Evolutionary conservation across 2,888 invertebrate genomes (phyloP), one percentile per base, ranked within the genome.

Genomic region (Xestia sexstrigata): DNA sequence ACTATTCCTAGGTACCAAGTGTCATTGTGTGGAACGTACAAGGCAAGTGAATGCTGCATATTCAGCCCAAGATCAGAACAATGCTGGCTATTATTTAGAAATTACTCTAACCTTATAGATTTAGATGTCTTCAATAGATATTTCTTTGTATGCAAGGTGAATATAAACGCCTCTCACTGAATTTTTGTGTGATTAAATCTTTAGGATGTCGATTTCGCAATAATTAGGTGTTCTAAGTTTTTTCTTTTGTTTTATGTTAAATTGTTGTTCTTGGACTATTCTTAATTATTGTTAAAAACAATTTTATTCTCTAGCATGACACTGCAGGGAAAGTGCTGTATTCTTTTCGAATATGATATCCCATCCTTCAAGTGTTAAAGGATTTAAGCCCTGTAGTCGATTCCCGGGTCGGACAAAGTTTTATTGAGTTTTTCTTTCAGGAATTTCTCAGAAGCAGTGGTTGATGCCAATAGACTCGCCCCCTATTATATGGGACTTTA

Each of bases 1-100:
- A 26, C 47, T 39, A 52, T 20, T 39, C 9, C 67, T 68, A 68
- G 52, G 23, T 71, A 58, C 39, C 11, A 49, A 58, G 7, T 55
- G n/a, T 52, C 71, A 85, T 85, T 85, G 84, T 84, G 20, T 81
- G 42, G 8, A 20, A 55, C 87, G 17, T 15, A 42, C 77, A 86
- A 49, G 84, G 84, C 35, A 66, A 60, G 85, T 70, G 78, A 78
- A 75, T 78, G 74, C 69, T 69, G 71, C 76, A 82, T 82, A 65
- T 62, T 47, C 72, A n/a, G 70, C 9, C 81, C 71, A 72, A 75
- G 74, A 76, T 63, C 26, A 81, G 81, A 85, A 86, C 90, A 90
- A 86, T 89, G 76, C 81, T 74, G 49, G 62, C 81, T 77, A 88
- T 86, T 81, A 83, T 78, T 84, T 78, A 71, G 49, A 62, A 81